These are phyloP conservation scores for Odobenus rosmarus DNA, from an alignment of 2,113 vertebrate genomes.

Conservation along the genomic window DNA sequence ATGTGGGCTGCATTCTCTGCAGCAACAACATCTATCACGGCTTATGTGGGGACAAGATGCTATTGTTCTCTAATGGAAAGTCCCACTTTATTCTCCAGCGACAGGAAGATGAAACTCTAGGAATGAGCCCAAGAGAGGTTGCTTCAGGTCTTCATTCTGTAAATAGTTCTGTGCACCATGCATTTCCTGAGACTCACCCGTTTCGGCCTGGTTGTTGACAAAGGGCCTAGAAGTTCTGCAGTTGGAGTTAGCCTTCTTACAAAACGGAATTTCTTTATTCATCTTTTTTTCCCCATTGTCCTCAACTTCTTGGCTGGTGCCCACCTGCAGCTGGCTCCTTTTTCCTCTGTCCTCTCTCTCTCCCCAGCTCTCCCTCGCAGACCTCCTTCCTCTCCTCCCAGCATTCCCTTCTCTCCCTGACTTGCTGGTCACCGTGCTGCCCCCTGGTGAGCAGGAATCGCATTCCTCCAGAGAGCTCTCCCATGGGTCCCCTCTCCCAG, in stretches of 20 bases:
- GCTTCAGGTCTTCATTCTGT: neutral
- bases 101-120: constrained; percentile 37
- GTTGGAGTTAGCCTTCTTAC: neutral
- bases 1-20: neutral
- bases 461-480: neutral
- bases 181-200: neutral
- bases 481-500: rapidly evolving
- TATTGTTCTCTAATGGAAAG: constrained; percentile 51
- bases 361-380: neutral
- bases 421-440: constrained; percentile 22
- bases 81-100: neutral
- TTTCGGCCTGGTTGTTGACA: neutral
- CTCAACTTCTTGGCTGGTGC: neutral
- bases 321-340: neutral
- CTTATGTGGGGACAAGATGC: neutral
- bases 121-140: neutral
- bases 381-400: neutral
- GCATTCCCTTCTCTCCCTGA: neutral
- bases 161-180: neutral
- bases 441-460: constrained; percentile 53
- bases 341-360: neutral
- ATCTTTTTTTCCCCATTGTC: neutral
- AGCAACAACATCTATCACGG: neutral
- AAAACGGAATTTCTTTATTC: neutral
- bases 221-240: neutral